phyloP scores from a whole-genome alignment of 30 jellyfish, hydroid and myxozoan genomes.

The Chrysaora quinquecirrha region DNA sequence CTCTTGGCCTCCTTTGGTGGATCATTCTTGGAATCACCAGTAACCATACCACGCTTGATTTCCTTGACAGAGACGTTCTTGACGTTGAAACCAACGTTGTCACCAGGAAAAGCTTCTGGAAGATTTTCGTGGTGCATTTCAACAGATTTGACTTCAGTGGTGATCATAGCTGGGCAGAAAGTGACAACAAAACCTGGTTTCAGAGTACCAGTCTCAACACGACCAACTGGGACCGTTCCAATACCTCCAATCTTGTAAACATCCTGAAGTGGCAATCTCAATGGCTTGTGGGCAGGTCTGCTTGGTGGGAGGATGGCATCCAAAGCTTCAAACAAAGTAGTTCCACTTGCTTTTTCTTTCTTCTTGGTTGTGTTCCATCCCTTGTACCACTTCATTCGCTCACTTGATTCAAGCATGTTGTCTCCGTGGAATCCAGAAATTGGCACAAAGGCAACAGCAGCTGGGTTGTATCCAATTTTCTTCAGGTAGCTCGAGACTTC shows the following conservation, averaged over 20 bases:
- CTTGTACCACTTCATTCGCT: constrained; percentile 84
- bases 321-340: constrained; percentile 78
- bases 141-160: constrained; percentile 98
- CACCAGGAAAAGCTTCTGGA: constrained; percentile 96
- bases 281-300: constrained; percentile 86
- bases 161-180: constrained; percentile 87
- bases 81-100: constrained; percentile 98
- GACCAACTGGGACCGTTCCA: constrained; percentile 99
- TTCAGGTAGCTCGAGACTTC: constrained; percentile 85
- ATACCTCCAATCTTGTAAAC: constrained; percentile 98
- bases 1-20: constrained; percentile 94
- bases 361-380: constrained; percentile 76
- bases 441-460: constrained; percentile 92
- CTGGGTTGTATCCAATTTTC: constrained; percentile 95
- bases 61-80: constrained; percentile 97
- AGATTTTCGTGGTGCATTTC: constrained; percentile 98
- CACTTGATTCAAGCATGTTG: constrained; percentile 86
- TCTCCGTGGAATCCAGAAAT: constrained; percentile 99
- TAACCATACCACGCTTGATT: constrained; percentile 97
- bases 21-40: constrained; percentile 92
- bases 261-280: constrained; percentile 97
- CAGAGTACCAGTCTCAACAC: constrained; percentile 96
- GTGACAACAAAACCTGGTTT: constrained; percentile 93
- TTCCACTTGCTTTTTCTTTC: constrained; percentile 59
- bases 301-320: constrained; percentile 86